Conservation (phyloP, 2,888 invertebrate genomes). For the Nephrotoma appendiculata region DNA sequence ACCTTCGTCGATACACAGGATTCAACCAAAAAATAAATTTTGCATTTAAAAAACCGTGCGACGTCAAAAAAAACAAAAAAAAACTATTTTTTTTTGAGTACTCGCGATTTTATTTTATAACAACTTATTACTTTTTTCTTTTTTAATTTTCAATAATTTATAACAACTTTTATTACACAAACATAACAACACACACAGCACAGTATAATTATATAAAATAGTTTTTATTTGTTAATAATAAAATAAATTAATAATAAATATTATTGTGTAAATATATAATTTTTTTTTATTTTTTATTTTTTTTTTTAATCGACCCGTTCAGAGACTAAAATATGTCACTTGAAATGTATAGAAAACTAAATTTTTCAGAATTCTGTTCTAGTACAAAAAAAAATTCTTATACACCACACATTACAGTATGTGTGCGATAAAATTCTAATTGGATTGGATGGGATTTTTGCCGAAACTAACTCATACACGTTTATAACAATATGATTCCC, state of each 20-base stretch:
- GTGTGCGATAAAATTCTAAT: not conserved
- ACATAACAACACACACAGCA: not conserved
- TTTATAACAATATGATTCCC: not conserved
- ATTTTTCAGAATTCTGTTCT: not conserved
- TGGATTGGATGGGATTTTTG: not conserved
- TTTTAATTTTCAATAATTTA: not conserved
- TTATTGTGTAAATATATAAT: not conserved
- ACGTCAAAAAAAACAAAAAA: not conserved
- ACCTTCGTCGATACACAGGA: not conserved
- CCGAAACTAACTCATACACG: not conserved
- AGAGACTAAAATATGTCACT: slow-evolving; percentile 1
- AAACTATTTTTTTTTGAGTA: not conserved
- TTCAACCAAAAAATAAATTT: not conserved
- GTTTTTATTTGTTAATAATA: not conserved
- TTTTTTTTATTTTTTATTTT: not conserved
- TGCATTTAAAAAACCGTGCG: not conserved
- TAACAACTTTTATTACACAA: not conserved
- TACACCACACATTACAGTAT: not conserved
- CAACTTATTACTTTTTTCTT: not conserved
- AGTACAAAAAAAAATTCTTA: not conserved
- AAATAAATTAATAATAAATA: not conserved
- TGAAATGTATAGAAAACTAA: not conserved
- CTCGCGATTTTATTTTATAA: not conserved
- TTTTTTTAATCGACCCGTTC: slow-evolving; percentile 3
- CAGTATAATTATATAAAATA: not conserved